Percentiles rank a stretch among this genome's conserved stretches.
Evolutionary conservation across 2,113 vertebrate species (phyloP).

Genomic region (Nesogale talazaci): DNA sequence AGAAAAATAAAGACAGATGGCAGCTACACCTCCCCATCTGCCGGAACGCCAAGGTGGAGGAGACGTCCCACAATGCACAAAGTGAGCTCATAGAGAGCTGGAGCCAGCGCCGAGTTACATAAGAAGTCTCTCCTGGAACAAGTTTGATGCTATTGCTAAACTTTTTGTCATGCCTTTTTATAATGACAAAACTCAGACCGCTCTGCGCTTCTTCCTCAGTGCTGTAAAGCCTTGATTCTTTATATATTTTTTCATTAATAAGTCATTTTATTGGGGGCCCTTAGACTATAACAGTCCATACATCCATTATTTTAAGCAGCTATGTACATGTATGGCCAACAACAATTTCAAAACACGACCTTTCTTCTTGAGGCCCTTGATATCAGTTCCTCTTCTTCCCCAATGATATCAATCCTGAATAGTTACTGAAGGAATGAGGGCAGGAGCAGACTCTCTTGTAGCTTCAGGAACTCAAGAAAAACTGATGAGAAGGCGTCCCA

Average conservation of each 20-base stretch:
- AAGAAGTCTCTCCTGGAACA: background rate
- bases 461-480: background rate
- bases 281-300: too few species aligned
- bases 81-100: constrained; percentile 20
- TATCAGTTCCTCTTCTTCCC: too few species aligned
- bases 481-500: background rate
- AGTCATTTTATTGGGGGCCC: too few species aligned
- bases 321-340: too few species aligned
- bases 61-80: constrained; percentile 48
- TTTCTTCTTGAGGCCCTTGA: too few species aligned
- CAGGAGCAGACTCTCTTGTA: background rate
- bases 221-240: constrained; percentile 23
- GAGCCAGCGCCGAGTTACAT: background rate
- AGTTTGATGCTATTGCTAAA: background rate
- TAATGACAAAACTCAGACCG: background rate
- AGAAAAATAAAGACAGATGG: constrained; percentile 87
- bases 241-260: too few species aligned
- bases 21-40: constrained; percentile 69
- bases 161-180: background rate
- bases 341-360: too few species aligned
- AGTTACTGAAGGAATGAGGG: background rate
- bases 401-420: background rate
- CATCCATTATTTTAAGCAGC: too few species aligned
- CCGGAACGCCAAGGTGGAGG: constrained; percentile 74
- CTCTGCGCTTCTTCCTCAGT: background rate